Conservation (phyloP, 1,140 invertebrate genomes). For the Hylaeus anthracinus region DNA sequence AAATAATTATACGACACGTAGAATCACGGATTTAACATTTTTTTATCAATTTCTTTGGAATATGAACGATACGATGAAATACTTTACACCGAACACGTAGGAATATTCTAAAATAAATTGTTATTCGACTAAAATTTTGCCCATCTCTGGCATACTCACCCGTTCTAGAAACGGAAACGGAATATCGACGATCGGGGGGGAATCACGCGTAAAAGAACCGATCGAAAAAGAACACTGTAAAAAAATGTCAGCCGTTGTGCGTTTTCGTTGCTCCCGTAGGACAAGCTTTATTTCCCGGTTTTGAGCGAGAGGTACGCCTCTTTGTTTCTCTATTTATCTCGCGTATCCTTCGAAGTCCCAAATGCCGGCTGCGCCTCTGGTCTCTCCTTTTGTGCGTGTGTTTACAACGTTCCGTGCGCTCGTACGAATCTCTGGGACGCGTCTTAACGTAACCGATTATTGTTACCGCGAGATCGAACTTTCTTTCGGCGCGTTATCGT, state of each 20-base stretch:
- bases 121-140: not conserved
- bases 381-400: not conserved
- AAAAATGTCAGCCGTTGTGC: conserved; percentile 1
- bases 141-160: conserved; percentile 2
- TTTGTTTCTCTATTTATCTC: not conserved
- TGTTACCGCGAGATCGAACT: conserved; percentile 32
- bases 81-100: too few relatives aligned
- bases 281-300: not conserved
- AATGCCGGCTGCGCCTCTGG: not conserved
- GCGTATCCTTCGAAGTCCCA: not conserved
- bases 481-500: conserved; percentile 7
- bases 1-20: too few relatives aligned
- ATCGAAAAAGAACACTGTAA: conserved; percentile 4
- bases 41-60: too few relatives aligned
- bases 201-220: not conserved
- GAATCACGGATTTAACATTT: too few relatives aligned
- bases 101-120: too few relatives aligned
- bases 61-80: too few relatives aligned
- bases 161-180: not conserved
- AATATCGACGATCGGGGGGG: conserved; percentile 1
- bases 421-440: not conserved
- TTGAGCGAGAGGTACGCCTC: not conserved
- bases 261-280: conserved; percentile 1
- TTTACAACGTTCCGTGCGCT: not conserved
- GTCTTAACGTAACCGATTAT: conserved; percentile 7